These are phyloP conservation scores for Chaetogeoica ovagalla DNA, from an alignment of 2,888 invertebrate genomes.

Conservation along the genomic window DNA sequence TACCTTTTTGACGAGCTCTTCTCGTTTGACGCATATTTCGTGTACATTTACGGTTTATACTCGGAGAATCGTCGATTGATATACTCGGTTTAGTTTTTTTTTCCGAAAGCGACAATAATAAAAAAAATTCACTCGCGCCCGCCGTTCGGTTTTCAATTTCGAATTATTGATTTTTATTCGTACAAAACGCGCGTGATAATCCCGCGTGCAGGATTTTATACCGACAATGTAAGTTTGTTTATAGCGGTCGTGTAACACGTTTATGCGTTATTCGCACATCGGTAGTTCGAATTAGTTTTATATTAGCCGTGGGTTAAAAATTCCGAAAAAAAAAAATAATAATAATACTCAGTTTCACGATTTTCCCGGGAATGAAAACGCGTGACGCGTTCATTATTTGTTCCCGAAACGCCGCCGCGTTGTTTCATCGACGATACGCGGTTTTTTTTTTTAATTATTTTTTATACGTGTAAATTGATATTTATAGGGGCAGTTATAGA, in stretches of 20 bases:
- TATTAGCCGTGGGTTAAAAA: background rate
- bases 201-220: too few species aligned
- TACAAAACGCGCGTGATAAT: too few species aligned
- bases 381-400: background rate
- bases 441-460: too few species aligned
- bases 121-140: background rate
- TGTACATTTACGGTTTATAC: background rate
- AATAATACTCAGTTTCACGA: too few species aligned
- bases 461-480: too few species aligned
- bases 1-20: background rate
- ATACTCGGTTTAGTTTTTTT: constrained; percentile 3
- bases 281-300: background rate
- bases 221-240: too few species aligned
- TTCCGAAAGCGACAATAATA: background rate
- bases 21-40: background rate
- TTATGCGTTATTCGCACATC: background rate
- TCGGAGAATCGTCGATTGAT: background rate
- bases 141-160: background rate
- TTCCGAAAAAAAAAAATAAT: too few species aligned
- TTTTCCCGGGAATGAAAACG: background rate
- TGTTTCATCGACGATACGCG: too few species aligned
- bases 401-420: too few species aligned
- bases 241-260: background rate
- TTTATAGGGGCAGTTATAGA: too few species aligned
- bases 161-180: background rate